Base-by-base conservation (phyloP, 2,888 invertebrate genomes). In the Cephus pulcher region DNA sequence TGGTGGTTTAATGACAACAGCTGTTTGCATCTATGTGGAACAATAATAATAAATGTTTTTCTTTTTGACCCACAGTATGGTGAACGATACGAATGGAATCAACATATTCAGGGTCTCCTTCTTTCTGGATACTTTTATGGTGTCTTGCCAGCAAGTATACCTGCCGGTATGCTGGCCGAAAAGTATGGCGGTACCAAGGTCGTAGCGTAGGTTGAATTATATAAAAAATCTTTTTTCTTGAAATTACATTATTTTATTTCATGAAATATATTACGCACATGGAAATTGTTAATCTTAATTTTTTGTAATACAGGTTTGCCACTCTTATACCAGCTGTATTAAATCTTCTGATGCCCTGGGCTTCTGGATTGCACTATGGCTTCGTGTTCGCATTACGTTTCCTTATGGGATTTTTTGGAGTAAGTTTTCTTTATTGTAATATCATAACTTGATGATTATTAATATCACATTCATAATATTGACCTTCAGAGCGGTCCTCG, bases 381-480 rank as follows among this genome's bases (percentile, higher is more conserved):
- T 75, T 90, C 12, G 87, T 90, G 4, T 86, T 90, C 75, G 84
- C 83, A 40, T 87, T 91, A 33, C 88, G 91, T 75, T 90, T 91
- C 80, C 37, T 88, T 75, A 89, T 89, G 88, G 91, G 91, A 84
- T 91, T 91, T 80, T 90, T 90, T 69, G 91, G 91, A 78, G 91
- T 91, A 84, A 90, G 90, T 88, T 80, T 75, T n/a, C 35, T 37
- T 34, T 34, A 30, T 32, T 6, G 12, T 71, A 34, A 71, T 33
- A 71, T 71, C 30, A 23, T 71, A 9, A 56, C 23, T 56, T 23
- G 56, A 23, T 56, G 56, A 9, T 56, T 23, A 56, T 23, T 56
- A 56, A 15, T 15, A 1, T 23, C 23, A 9, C 15, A 15, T 15
- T 56, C 9, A 23, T 9, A 6, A 15, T 23, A 56, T 23, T 56